Evolutionary conservation across 1,140 invertebrate genomes (phyloP), one percentile per base, ranked within the genome.

Genomic region (Galleria mellonella): DNA sequence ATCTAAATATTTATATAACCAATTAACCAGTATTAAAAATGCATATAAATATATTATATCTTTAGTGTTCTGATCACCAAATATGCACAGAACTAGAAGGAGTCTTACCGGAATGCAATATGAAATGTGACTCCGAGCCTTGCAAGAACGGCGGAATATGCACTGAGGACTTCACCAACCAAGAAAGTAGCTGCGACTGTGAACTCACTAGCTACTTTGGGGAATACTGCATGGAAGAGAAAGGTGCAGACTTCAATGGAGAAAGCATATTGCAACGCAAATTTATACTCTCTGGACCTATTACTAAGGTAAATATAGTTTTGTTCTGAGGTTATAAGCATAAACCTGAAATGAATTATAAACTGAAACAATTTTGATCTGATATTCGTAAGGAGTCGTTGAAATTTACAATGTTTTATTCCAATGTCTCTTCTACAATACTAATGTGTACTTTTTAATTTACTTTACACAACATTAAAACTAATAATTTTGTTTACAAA

Each of bases 61-160:
- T 23, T 6, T 23, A 23, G 17, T 23, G 17, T 23, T 23, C 17
- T 23, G 17, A 23, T 23, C 17, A 23, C 17, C 17, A 6, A 23
- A 3, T 37, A n/a, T 37, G 30, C 12, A 15, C 35, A 89, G 89
- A 89, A 55, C 58, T 87, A 47, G 87, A 88, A 69, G 94, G 92
- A 4, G 91, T 96, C 0, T 74, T 95, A 10, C 89, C 91, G 1
- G 91, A 93, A 51, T 98, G 96, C 83, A 92, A 93, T 54, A 96
- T 96, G 91, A 94, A 95, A 62, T 98, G 96, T 71, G 94, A 96
- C 51, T 89, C 90, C 0, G 89, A 92, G 39, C 95, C 95, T 0
- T 98, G 96, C 67, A 93, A 95, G 62, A 95, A 98, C 78, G 90
- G 92, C 5, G 96, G 96, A 0, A 89, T 93, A 11, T 98, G 96